Percentiles rank a stretch among this genome's conserved stretches.
phyloP scores from a whole-genome alignment of 2,888 invertebrate species.

The Dorcus hopei region DNA sequence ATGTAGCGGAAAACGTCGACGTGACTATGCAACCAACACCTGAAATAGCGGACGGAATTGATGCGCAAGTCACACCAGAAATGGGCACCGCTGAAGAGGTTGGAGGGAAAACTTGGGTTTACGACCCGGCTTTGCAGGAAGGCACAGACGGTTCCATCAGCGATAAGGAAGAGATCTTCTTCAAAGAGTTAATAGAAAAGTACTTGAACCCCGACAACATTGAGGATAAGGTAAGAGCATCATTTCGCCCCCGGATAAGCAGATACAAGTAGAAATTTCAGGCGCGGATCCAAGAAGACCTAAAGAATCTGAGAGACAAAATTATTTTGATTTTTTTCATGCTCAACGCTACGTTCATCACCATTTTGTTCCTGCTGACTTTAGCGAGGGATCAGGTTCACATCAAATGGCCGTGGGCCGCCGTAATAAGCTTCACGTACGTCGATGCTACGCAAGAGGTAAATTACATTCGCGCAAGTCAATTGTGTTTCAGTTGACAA shows the following conservation, averaged over 20 bases:
- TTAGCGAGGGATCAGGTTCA: conserved; percentile 68
- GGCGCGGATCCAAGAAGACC: conserved; percentile 46
- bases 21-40: neutral
- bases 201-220: conserved; percentile 73
- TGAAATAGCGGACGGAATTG: too few species aligned
- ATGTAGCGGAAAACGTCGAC: neutral
- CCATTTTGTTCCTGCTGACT: conserved; percentile 71
- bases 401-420: conserved; percentile 65
- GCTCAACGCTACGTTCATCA: conserved; percentile 73
- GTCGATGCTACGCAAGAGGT: neutral
- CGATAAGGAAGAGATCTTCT: conserved; percentile 69
- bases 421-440: conserved; percentile 49
- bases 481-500: neutral
- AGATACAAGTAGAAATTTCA: conserved; percentile 30
- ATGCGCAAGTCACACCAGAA: conserved; percentile 37
- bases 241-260: too few species aligned
- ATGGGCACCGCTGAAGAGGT: conserved; percentile 1
- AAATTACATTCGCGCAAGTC: neutral
- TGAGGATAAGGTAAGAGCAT: conserved; percentile 52
- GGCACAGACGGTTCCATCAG: conserved; percentile 66
- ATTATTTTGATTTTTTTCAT: conserved; percentile 69
- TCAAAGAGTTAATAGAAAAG: conserved; percentile 70
- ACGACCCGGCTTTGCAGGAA: conserved; percentile 62
- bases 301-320: conserved; percentile 64
- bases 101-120: conserved; percentile 58